Percentiles rank a stretch among this genome's conserved stretches.
Conservation (phyloP, 2,113 vertebrate species). For the Oplegnathus fasciatus region DNA sequence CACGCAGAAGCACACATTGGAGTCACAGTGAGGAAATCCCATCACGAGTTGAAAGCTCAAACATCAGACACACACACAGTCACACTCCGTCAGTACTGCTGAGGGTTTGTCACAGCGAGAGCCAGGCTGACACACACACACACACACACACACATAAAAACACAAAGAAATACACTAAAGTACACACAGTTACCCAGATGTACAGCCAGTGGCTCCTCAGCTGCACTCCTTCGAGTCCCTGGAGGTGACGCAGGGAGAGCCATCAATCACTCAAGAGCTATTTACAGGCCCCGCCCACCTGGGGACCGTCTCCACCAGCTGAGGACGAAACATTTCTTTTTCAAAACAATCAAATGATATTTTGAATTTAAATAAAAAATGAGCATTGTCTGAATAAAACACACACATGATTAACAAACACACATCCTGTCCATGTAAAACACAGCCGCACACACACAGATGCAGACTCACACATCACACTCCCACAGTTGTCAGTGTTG, state of each 20-base stretch:
- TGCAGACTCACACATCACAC: constrained; percentile 25
- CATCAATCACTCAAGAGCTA: constrained; percentile 54
- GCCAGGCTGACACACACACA: constrained; percentile 38
- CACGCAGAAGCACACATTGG: constrained; percentile 7
- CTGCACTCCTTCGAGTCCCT: constrained; percentile 50
- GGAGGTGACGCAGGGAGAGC: constrained; percentile 27
- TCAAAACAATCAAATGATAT: not conserved
- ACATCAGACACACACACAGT: constrained; percentile 33
- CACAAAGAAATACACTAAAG: constrained; percentile 33
- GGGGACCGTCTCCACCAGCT: constrained; percentile 10
- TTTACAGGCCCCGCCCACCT: constrained; percentile 59
- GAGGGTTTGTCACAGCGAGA: constrained; percentile 56
- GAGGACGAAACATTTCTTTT: not conserved
- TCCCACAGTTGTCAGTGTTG: constrained; percentile 73
- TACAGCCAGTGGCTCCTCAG: constrained; percentile 53
- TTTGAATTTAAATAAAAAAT: not conserved
- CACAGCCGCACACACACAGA: not conserved
- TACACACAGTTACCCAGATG: constrained; percentile 61
- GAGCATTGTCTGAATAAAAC: not conserved
- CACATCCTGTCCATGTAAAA: constrained; percentile 8
- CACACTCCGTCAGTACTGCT: constrained; percentile 29
- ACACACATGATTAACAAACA: not conserved
- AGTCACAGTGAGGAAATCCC: constrained; percentile 66
- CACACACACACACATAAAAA: constrained; percentile 19
- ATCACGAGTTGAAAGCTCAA: constrained; percentile 61